These are phyloP conservation scores for Dolichallabes microphthalmus DNA, from an alignment of 2,113 vertebrate genomes.

Conservation along the genomic window DNA sequence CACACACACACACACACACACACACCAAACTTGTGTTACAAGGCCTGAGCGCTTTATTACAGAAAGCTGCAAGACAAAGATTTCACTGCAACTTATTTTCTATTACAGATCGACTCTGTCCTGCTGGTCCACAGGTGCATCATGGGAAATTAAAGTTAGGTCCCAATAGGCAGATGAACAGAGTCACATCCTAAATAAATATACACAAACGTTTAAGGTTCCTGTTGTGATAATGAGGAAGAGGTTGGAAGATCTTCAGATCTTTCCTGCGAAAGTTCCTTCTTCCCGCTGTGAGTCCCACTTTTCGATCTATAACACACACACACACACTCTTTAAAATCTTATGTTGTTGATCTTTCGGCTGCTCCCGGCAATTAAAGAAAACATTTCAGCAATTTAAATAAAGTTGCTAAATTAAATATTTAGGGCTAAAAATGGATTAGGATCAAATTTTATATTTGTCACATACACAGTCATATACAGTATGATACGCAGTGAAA, in stretches of 20 bases:
- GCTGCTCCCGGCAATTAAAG: too few species aligned
- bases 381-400: neutral
- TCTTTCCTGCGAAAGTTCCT: conserved; percentile 81
- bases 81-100: conserved; percentile 6
- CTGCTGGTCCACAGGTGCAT: conserved; percentile 41
- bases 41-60: conserved; percentile 68
- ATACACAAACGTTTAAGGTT: conserved; percentile 50
- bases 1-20: conserved; percentile 28
- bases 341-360: too few species aligned
- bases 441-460: too few species aligned
- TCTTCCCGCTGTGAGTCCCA: conserved; percentile 79
- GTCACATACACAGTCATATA: too few species aligned
- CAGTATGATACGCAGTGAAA: too few species aligned
- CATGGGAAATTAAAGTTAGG: conserved; percentile 31
- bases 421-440: neutral
- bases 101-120: conserved; percentile 35
- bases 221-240: neutral
- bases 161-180: neutral
- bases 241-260: conserved; percentile 64
- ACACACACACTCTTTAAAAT: conserved; percentile 19
- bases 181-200: conserved; percentile 38
- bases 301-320: conserved; percentile 65
- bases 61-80: conserved; percentile 56
- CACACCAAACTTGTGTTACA: conserved; percentile 1
- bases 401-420: neutral